Conservation (phyloP, 2,113 vertebrate genomes). For the Alectura lathami region DNA sequence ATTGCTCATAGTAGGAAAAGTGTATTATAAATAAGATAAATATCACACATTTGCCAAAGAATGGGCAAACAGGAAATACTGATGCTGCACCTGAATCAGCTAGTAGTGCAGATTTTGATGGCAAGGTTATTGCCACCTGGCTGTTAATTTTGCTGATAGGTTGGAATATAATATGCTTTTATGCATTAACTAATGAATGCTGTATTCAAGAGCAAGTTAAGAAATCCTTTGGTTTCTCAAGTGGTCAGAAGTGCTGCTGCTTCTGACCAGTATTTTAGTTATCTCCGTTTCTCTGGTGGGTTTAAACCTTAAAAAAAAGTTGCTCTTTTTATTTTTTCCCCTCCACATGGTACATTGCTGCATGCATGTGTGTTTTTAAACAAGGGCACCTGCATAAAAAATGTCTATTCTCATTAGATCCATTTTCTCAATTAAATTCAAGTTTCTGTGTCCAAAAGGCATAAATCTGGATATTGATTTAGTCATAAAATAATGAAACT, state of each 20-base stretch:
- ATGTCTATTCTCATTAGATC: slow-evolving; percentile 79
- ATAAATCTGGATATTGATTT: slow-evolving; percentile 82
- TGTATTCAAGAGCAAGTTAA: slow-evolving; percentile 34
- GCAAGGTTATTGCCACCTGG: slow-evolving; percentile 59
- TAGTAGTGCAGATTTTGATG: slow-evolving; percentile 30
- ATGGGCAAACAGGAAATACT: slow-evolving; percentile 10
- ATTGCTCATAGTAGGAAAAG: not conserved
- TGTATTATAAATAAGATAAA: slow-evolving; percentile 11
- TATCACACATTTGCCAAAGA: not conserved
- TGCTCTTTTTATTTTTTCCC: slow-evolving; percentile 45
- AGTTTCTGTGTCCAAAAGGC: slow-evolving; percentile 78
- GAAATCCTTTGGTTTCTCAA: slow-evolving; percentile 8
- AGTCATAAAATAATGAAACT: slow-evolving; percentile 81
- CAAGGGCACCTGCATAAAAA: slow-evolving; percentile 75
- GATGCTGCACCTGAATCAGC: slow-evolving; percentile 21
- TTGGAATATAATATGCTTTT: slow-evolving; percentile 61
- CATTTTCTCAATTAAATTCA: slow-evolving; percentile 83
- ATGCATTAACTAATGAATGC: slow-evolving; percentile 55
- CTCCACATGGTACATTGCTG: slow-evolving; percentile 26
- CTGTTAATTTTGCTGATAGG: slow-evolving; percentile 33
- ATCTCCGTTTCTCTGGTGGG: slow-evolving; percentile 47
- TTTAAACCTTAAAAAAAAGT: slow-evolving; percentile 54
- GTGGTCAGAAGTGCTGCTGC: not conserved
- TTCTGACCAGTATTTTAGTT: slow-evolving; percentile 9
- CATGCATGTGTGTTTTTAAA: slow-evolving; percentile 41